Evolutionary conservation across 1,140 invertebrate genomes (phyloP), one percentile per base, ranked within the genome.

Genomic region (Brachystomella parvula): DNA sequence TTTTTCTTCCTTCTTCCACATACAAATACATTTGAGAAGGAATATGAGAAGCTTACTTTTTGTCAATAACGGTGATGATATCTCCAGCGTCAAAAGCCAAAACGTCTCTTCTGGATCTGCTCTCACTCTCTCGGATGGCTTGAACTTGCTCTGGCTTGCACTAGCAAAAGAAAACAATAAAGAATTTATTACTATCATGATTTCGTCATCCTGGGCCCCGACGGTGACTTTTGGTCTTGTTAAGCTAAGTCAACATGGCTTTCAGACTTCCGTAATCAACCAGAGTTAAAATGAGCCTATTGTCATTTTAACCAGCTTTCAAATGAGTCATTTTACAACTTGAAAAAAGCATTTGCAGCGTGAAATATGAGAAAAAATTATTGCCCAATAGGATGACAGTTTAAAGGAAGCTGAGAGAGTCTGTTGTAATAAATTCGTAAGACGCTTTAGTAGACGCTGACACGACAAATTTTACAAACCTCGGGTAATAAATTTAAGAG

Each of bases 41-140:
- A 17, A 63, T 24, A 33, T 61, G 15, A 9, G 19, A 33, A 19
- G 47, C 78, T 80, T 78, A 90, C 83, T 85, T 87, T 82, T 94
- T 96, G 76, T 96, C 92, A 1, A 98, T 76, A 2, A 98, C 92
- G 3, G 91, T 93, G 60, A 98, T 92, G 53, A 96, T 84, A 78
- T 98, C 93, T 6, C 90, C 90, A 70, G 88, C 84, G 71, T 87
- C 85, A 79, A 93, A 98, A 64, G 84, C 79, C 0, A 99, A 80
- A 74, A 89, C 87, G 66, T 92, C 88, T 39, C 82, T 78, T 68
- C 68, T 73, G 75, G 72, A 59, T 24, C 62, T 58, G 17, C 47
- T 57, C 29, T 73, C 69, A 61, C 44, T 61, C 64, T 87, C 85
- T 60, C 84, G 82, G 12, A 87, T 82, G 2, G 88, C 85, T 74